phyloP scores from a whole-genome alignment of 2,113 vertebrate genomes.

The Cheirogaleus medius region DNA sequence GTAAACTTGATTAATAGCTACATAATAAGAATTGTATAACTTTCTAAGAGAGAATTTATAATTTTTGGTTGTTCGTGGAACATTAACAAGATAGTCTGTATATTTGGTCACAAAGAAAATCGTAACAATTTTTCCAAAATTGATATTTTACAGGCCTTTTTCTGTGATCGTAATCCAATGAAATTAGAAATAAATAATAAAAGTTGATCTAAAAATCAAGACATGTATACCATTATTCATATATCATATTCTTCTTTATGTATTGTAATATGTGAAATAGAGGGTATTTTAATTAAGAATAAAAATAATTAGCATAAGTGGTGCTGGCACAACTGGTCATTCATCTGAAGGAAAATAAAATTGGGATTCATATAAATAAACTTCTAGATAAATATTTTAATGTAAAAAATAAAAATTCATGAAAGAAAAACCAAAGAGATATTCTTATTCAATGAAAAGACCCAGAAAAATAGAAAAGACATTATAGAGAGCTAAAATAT shows the following conservation, averaged over 20 bases:
- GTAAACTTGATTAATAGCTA: not conserved
- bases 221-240: not conserved
- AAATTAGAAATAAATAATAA: not conserved
- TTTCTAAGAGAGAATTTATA: not conserved
- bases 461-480: not conserved
- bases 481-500: not conserved
- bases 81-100: not conserved
- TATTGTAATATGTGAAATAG: not conserved
- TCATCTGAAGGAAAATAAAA: not conserved
- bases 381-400: not conserved
- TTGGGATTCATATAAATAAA: not conserved
- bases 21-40: not conserved
- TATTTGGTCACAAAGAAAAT: not conserved
- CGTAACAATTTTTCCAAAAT: not conserved
- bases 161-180: not conserved
- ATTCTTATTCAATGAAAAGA: not conserved
- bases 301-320: not conserved
- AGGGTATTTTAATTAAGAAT: not conserved
- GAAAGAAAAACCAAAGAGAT: not conserved
- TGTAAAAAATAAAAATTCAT: not conserved
- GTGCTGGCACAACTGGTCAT: not conserved
- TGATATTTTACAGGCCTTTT: not conserved
- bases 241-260: not conserved
- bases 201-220: not conserved
- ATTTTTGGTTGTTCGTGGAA: not conserved